Base-by-base conservation (phyloP, 1,140 invertebrate species). In the Drosophila sucinea region DNA sequence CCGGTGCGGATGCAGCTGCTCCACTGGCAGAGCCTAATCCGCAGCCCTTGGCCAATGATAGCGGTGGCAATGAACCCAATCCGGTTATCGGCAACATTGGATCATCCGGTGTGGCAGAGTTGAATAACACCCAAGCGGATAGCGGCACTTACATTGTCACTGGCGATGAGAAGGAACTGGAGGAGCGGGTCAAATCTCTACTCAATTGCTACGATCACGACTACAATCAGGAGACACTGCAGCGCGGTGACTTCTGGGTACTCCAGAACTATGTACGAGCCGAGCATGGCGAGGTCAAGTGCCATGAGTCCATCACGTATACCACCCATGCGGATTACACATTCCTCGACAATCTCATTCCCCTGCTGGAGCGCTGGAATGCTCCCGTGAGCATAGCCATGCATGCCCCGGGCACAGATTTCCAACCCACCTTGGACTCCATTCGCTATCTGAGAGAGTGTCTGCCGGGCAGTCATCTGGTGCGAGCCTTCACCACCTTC, bases 241-340 rank as follows among this genome's bases (percentile, higher is more conserved):
- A 97, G 85, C 94, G 97, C 6, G 97, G 97, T 10, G 96, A 97
- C 80, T 98, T 96, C 89, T 98, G 97, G 96, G 96, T 98, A 63
- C 93, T 98, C 7, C 96, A 97, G 91, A 97, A 98, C 93, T 98
- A 97, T 90, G 94, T 98, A 60, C 92, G 93, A 83, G 93, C 95
- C 58, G 93, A 94, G 73, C 94, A 94, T 65, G 94, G 94, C 11
- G 83, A 92, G 23, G 77, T 94, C 33, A 92, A 92, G 91, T 98
- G 97, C 90, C 96, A 97, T 92, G 96, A 97, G 92, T 96, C 95
- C 67, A 94, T 98, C 40, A 98, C 98, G 0, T 98, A 98, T 85
- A 98, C 97, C 0, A 98, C 97, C 6, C 97, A 98, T 91, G 97
- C 96, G 1, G 97, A 97, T 84, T 97, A 95, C 90, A 97, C 97